Percentiles rank a stretch among this genome's conserved stretches.
Conservation (phyloP, 2,888 invertebrate genomes). For the Spilarctia lutea region DNA sequence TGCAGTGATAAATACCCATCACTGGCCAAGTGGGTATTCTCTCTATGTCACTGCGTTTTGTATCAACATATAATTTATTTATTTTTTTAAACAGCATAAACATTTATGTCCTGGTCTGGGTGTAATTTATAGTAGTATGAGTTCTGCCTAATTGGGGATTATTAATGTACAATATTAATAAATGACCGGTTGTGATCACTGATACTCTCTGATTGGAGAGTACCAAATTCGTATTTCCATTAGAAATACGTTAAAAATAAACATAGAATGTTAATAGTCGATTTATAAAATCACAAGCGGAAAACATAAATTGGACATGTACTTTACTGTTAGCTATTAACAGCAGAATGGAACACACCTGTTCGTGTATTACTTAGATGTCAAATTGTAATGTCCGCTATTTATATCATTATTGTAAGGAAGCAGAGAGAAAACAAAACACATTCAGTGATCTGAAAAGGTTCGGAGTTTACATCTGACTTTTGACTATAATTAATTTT, state of each 20-base stretch:
- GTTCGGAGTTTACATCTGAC: no score
- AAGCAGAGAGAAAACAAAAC: neutral
- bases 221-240: neutral
- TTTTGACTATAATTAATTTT: no score
- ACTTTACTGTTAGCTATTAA: neutral
- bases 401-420: neutral
- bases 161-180: neutral
- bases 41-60: no score
- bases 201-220: neutral
- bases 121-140: neutral
- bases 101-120: no score
- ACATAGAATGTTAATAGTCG: neutral
- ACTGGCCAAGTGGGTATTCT: no score
- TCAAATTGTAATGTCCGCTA: neutral
- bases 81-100: no score
- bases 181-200: neutral
- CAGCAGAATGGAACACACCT: constrained; percentile 1
- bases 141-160: neutral
- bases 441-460: no score
- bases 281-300: neutral
- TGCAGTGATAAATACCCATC: no score
- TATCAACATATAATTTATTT: no score
- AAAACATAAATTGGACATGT: neutral
- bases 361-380: neutral
- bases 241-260: neutral